A percentile compares a stretch with the other conserved stretches of the same genome.
Evolutionary conservation across 1,140 invertebrate species (phyloP).

Genomic region (Conus betulinus): DNA sequence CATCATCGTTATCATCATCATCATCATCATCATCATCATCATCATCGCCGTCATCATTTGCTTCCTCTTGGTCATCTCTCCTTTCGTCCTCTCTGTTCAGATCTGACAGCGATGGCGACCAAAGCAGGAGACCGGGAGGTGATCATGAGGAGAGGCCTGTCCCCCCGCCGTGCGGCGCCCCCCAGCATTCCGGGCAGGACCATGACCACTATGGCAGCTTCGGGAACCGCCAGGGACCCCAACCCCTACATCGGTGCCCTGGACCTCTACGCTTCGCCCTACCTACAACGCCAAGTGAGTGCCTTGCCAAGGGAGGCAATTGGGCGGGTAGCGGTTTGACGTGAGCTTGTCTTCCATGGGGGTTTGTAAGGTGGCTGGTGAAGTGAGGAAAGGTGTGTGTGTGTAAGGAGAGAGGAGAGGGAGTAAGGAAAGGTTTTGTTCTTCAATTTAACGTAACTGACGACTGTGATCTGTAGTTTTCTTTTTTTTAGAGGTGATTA

Average conservation of each 20-base stretch:
- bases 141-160: constrained; percentile 29
- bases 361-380: too few species aligned
- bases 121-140: neutral
- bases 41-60: neutral
- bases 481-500: too few species aligned
- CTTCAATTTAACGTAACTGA: neutral
- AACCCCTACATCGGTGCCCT: constrained; percentile 23
- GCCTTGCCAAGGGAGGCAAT: neutral
- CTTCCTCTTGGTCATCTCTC: neutral
- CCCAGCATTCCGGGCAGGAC: constrained; percentile 18
- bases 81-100: neutral
- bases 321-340: neutral
- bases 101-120: neutral
- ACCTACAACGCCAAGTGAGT: constrained; percentile 34
- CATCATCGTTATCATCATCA: neutral
- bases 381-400: too few species aligned
- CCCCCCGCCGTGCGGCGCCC: constrained; percentile 22
- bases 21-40: constrained; percentile 1
- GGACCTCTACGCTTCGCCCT: constrained; percentile 31
- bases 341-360: neutral
- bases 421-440: too few species aligned
- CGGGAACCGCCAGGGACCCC: constrained; percentile 9
- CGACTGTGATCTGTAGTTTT: too few species aligned
- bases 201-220: constrained; percentile 20
- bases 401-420: neutral